Conservation (phyloP, 2,888 invertebrate genomes). For the Acanthococcus lagerstroemiae region DNA sequence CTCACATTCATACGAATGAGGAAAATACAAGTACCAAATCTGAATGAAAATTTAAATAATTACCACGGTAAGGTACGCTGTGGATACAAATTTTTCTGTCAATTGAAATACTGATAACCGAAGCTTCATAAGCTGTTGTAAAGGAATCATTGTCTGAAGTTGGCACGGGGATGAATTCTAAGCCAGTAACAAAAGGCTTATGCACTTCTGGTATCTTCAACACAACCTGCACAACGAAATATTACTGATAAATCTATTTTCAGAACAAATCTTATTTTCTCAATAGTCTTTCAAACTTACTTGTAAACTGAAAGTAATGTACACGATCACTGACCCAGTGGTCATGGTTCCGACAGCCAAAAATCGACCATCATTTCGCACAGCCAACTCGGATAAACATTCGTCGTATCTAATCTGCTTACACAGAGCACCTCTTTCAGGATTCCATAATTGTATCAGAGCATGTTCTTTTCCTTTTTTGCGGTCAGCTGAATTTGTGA, state of each 20-base stretch:
- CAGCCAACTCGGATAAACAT: slow-evolving; percentile 71
- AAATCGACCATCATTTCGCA: slow-evolving; percentile 83
- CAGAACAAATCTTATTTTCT: neutral
- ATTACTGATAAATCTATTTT: neutral
- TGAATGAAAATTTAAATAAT: too few relatives aligned
- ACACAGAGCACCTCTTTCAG: slow-evolving; percentile 50
- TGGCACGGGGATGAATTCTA: slow-evolving; percentile 71
- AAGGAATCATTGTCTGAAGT: slow-evolving; percentile 52
- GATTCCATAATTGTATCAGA: slow-evolving; percentile 70
- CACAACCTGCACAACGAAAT: slow-evolving; percentile 52
- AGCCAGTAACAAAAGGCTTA: slow-evolving; percentile 92
- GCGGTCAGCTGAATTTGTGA: slow-evolving; percentile 63
- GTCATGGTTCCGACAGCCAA: slow-evolving; percentile 89
- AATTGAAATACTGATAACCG: slow-evolving; percentile 87
- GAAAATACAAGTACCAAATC: too few relatives aligned
- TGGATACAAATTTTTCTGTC: slow-evolving; percentile 89
- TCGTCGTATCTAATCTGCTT: slow-evolving; percentile 56
- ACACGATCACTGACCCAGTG: slow-evolving; percentile 81
- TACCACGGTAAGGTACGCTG: slow-evolving; percentile 59
- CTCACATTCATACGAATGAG: too few relatives aligned
- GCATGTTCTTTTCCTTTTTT: slow-evolving; percentile 54
- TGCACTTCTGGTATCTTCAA: slow-evolving; percentile 76
- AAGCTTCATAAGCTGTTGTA: slow-evolving; percentile 68
- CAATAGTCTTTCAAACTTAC: slow-evolving; percentile 41
- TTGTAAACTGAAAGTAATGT: slow-evolving; percentile 84